Base-by-base conservation (phyloP, 2,888 invertebrate species). In the Cheilosia impressa region DNA sequence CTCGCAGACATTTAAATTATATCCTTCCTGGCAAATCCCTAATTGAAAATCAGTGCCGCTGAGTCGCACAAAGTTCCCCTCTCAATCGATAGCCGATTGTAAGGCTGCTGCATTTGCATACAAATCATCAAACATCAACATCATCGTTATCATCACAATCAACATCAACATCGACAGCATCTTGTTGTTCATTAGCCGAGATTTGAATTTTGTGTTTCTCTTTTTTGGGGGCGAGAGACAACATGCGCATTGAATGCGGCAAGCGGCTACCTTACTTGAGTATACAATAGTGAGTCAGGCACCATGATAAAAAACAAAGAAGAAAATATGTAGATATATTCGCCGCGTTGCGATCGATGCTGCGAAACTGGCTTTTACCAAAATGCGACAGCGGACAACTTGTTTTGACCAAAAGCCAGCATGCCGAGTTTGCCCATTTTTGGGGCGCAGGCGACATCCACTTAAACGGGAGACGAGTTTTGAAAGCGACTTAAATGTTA, bases 41-140 rank as follows among this genome's bases (percentile, higher is more conserved):
- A 80, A 85, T 85, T 80, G 71, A 76, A 85, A 80, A 52, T 53
- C 63, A n/a, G 24, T 47, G 66, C 41, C 17, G 55, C 31, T 31
- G 31, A 2, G 31, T 41, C 45, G 43, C 60, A 68, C 9, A 69
- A 22, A 77, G 17, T 52, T 43, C 2, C 62, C 5, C 15, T 31
- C 9, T 50, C 57, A 62, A 57, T 77, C 85, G 76, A 81, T 85
- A 81, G 68, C 60, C 69, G 72, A 72, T 65, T 41, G 62, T 38
- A n/a, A 31, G 9, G 7, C 19, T 50, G 6, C 24, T n/a, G 69
- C 63, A 81, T 85, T 85, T 77, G 81, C 85, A 85, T 81, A 81
- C 81, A 81, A 81, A 85, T 85, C 85, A 81, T 85, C 85, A 81
- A 81, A 81, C 76, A 81, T 85, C 72, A 72, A 57, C 66, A 76